Base-by-base conservation (phyloP, 2,888 invertebrate species). In the Strigamia transsilvanica region DNA sequence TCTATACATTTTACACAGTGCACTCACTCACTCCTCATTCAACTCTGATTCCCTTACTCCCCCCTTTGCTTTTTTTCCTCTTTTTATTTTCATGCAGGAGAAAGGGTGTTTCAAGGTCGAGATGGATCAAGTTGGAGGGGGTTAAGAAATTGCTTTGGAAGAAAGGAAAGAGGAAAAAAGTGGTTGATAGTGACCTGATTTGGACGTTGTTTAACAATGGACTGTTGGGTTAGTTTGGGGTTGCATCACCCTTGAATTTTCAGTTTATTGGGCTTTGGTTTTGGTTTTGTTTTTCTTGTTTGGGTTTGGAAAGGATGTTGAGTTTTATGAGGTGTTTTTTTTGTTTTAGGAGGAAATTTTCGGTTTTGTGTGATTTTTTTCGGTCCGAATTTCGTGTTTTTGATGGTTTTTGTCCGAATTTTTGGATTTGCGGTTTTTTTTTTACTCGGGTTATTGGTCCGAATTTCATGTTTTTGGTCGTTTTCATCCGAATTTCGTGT, bases 41-140 rank as follows among this genome's bases (percentile, higher is more conserved):
- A 5, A 13, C 15, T 46, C 46, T 15, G 46, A n/a, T n/a, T 46
- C 15, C 12, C 46, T 46, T 46, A 9, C 46, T n/a, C 15, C 46
- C 13, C 46, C 46, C 13, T 46, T 46, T 46, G 5, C 15, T 10
- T 46, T 46, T n/a, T 46, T 46, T 27, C 2, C 15, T 46, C 1
- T 46, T 46, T 46, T 46, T 46, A 12, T 46, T 46, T n/a, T 46
- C 12, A 5, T 46, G 46, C 18, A 66, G 21, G 23, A 66, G 61
- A 66, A 66, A 66, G 61, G 61, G 61, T 66, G 61, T 66, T 66
- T 66, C 61, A 66, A 66, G 61, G 61, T 66, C 61, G 18, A 9
- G 61, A 66, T 66, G 21, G 27, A 27, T 27, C 27, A 66, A 21
- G 61, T 23, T 6, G 9, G 18, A 18, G 61, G 61, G 61, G 61